Evolutionary conservation across 2,113 vertebrate genomes (phyloP).

Genomic region (Perca flavescens): DNA sequence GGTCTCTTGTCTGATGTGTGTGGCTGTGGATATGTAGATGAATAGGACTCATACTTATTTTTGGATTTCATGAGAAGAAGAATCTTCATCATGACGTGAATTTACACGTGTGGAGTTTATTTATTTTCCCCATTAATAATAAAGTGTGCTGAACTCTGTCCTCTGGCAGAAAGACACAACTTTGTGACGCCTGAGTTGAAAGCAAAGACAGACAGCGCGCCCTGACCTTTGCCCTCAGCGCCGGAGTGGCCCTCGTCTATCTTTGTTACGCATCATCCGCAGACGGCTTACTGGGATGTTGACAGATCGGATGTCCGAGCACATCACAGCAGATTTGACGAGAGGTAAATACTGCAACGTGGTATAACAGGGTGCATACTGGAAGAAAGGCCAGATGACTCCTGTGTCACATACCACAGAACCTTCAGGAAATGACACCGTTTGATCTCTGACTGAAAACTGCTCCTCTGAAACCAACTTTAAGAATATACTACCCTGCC

Average conservation of each 20-base stretch:
- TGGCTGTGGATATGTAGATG: conserved; percentile 5
- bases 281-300: conserved; percentile 53
- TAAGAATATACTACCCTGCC: background rate
- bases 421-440: conserved; percentile 12
- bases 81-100: background rate
- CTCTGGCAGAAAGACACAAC: background rate
- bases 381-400: conserved; percentile 19
- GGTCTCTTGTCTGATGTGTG: conserved; percentile 38
- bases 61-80: background rate
- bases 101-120: background rate
- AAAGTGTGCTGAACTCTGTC: background rate
- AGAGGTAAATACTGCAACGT: conserved; percentile 47
- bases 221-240: conserved; percentile 80
- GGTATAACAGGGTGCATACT: conserved; percentile 34
- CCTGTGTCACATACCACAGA: conserved; percentile 16
- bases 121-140: background rate
- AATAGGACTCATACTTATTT: conserved; percentile 55
- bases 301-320: conserved; percentile 64
- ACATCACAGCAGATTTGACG: conserved; percentile 64
- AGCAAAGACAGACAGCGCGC: conserved; percentile 75
- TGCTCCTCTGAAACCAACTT: background rate
- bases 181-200: background rate
- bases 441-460: conserved; percentile 30
- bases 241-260: conserved; percentile 67
- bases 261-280: conserved; percentile 53